These are phyloP conservation scores for Microctenopoma steveboyesi DNA, from an alignment of 2,797 vertebrate genomes.

Conservation along the genomic window DNA sequence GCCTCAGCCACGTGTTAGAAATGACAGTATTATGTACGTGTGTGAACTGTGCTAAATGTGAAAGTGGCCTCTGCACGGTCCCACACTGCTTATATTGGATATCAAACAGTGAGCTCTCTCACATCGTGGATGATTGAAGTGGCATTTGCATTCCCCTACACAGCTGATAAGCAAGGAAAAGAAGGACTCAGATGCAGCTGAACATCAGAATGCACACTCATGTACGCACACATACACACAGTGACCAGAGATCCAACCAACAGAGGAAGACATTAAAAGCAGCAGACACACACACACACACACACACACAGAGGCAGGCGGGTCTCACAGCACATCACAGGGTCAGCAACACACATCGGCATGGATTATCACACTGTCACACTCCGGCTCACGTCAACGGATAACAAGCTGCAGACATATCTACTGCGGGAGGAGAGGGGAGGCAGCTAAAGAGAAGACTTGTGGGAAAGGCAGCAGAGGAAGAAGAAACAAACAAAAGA, in stretches of 20 bases:
- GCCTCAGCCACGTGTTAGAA: conserved; percentile 3
- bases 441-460: conserved; percentile 9
- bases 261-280: conserved; percentile 30
- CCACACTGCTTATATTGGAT: conserved; percentile 16
- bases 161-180: conserved; percentile 50
- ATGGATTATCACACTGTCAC: conserved; percentile 84
- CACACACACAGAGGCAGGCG: conserved; percentile 31
- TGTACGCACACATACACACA: conserved; percentile 11
- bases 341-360: conserved; percentile 84
- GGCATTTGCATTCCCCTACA: conserved; percentile 25
- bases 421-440: conserved; percentile 19
- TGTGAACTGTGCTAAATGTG: conserved; percentile 28
- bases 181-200: conserved; percentile 14
- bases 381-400: conserved; percentile 70
- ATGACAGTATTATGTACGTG: background rate
- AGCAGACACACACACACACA: conserved; percentile 19
- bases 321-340: conserved; percentile 79
- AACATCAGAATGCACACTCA: conserved; percentile 42
- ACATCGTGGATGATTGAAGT: conserved; percentile 56
- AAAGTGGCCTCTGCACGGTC: conserved; percentile 12
- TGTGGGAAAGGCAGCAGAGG: conserved; percentile 5
- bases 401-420: conserved; percentile 77
- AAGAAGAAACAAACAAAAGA: conserved; percentile 34
- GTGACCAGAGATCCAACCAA: conserved; percentile 32
- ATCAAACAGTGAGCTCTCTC: conserved; percentile 39